Conservation (phyloP, 2,888 invertebrate species). For the Diaprepes abbreviatus region DNA sequence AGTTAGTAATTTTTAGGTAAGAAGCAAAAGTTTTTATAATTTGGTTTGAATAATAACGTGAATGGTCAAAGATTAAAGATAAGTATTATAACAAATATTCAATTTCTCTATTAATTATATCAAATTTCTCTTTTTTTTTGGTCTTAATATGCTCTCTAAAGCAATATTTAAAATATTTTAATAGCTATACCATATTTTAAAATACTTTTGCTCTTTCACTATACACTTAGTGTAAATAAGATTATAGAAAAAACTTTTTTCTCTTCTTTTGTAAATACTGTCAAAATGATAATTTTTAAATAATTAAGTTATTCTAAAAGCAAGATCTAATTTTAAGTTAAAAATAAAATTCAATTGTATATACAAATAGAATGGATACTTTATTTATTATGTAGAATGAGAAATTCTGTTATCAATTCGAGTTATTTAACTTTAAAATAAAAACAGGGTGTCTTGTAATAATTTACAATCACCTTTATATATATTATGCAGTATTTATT, state of each 20-base stretch:
- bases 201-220: conserved; percentile 20
- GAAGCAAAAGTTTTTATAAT: conserved; percentile 23
- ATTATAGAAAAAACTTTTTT: conserved; percentile 56
- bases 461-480: neutral
- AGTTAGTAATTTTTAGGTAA: conserved; percentile 50
- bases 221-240: conserved; percentile 62
- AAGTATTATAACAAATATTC: too few relatives aligned
- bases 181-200: neutral
- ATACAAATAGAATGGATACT: neutral
- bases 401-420: neutral
- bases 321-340: conserved; percentile 14
- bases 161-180: too few relatives aligned
- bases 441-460: neutral
- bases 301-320: conserved; percentile 51
- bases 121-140: too few relatives aligned
- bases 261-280: conserved; percentile 64
- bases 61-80: too few relatives aligned
- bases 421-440: neutral
- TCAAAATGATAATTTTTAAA: conserved; percentile 58
- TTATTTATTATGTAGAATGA: neutral
- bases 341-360: conserved; percentile 8
- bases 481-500: too few relatives aligned
- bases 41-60: too few relatives aligned
- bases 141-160: too few relatives aligned
- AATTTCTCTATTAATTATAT: too few relatives aligned